phyloP scores from a whole-genome alignment of 2,797 vertebrate genomes.

The Meriones psammophilus region DNA sequence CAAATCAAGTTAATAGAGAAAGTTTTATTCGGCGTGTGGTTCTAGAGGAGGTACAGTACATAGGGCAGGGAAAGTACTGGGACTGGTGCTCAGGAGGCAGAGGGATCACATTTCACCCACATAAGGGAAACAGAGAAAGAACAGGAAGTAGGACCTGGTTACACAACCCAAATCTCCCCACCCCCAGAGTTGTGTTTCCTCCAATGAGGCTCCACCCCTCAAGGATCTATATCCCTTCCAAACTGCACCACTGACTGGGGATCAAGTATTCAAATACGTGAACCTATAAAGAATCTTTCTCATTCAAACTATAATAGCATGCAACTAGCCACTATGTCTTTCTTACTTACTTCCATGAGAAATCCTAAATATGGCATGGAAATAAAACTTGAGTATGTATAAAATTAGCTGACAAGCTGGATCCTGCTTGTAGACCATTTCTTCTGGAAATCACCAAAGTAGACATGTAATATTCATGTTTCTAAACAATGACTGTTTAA shows the following conservation, averaged over 20 bases:
- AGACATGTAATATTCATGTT: conserved; percentile 36
- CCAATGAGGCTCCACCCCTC: neutral
- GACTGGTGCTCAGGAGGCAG: neutral
- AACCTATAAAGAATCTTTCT: neutral
- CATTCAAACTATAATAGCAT: neutral
- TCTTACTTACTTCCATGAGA: neutral
- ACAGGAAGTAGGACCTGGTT: neutral
- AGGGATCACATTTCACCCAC: neutral
- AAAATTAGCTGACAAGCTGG: neutral
- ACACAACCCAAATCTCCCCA: neutral
- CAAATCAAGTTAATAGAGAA: neutral
- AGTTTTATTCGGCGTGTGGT: neutral
- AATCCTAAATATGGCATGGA: conserved; percentile 60
- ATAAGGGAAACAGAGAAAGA: neutral
- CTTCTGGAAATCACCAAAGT: neutral
- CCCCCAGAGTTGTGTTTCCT: neutral
- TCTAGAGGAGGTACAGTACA: neutral
- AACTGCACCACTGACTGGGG: neutral
- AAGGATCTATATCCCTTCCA: neutral
- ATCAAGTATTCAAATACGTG: neutral
- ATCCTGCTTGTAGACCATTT: neutral
- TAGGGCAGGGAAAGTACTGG: neutral
- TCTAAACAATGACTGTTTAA: conserved; percentile 26
- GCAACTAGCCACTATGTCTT: neutral
- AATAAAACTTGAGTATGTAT: conserved; percentile 25